Base-by-base conservation (phyloP, 2,888 invertebrate genomes). In the Leucophenga montana region DNA sequence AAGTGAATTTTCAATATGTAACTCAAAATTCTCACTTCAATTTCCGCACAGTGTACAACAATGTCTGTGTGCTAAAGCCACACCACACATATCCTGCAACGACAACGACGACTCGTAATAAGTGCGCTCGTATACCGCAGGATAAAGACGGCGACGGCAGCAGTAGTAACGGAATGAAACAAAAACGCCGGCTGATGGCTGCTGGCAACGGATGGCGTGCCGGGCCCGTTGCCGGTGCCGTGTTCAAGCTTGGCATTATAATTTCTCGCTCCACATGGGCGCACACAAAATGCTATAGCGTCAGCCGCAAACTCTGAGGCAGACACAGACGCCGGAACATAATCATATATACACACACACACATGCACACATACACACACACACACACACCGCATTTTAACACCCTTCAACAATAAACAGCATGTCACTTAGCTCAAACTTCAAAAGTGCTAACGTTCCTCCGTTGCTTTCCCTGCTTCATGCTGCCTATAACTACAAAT, bases 371-470 rank as follows among this genome's bases (percentile, higher is more conserved):
- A 56, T 71, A 68, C 66, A 72, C 74, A 74, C 70, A 70, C 72
- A 62, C 22, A 70, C 66, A 69, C 66, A 66, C 84, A 84, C 87
- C 86, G 85, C 84, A 87, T 87, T 87, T 86, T 87, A 87, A 87
- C 87, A 87, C 87, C 86, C 87, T 85, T 87, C 86, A 86, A 87
- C 87, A 87, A 87, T 87, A 87, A 87, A 87, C 87, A 87, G 87
- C 87, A 86, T 87, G 87, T 87, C 87, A 87, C 87, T 87, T 87
- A 86, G 87, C 85, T 85, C 85, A 85, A 86, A 85, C 86, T 87
- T 85, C 85, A 85, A 86, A 85, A 85, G 86, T 85, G 79, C 81
- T 77, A 72, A 75, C 75, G 75, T 75, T 46, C 79, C 78, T 20
- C 16, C 16, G 9, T 18, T 39, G 46, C 64, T 73, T 46, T 77